A percentile compares a stretch with the other conserved stretches of the same genome.
Conservation (phyloP, 30 jellyfish, hydroid and myxozoan species). For the Cassiopea xamachana region DNA sequence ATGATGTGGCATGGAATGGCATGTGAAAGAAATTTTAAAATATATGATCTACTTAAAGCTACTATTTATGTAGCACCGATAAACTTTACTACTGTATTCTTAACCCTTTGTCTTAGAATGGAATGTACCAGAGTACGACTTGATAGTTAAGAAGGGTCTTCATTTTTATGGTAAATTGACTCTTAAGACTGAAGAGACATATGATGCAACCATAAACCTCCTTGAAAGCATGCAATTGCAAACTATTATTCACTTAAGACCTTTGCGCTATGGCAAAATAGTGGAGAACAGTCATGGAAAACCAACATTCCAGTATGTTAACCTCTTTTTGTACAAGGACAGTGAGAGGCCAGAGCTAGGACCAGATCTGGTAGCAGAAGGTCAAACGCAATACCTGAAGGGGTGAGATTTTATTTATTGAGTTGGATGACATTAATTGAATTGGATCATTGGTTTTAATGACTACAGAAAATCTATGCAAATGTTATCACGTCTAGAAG, state of each 20-base stretch:
- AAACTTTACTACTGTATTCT: no score
- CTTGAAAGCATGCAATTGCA: conserved; percentile 19
- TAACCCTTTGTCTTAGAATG: conserved; percentile 1
- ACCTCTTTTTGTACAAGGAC: conserved; percentile 32
- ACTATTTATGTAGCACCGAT: no score
- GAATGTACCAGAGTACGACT: conserved; percentile 42
- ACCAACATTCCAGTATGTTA: conserved; percentile 22
- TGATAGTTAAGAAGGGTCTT: conserved; percentile 33
- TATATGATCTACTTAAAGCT: no score
- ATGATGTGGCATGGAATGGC: neutral
- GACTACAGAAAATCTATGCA: neutral
- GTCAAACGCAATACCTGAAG: neutral
- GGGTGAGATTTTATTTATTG: neutral
- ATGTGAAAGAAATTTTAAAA: neutral
- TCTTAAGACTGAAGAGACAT: conserved; percentile 18
- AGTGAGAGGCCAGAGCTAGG: conserved; percentile 36
- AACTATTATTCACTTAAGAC: conserved; percentile 2
- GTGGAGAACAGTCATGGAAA: conserved; percentile 7
- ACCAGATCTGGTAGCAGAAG: conserved; percentile 11
- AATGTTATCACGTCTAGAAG: neutral
- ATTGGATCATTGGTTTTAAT: neutral
- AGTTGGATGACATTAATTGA: neutral
- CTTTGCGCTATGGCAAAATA: conserved; percentile 35
- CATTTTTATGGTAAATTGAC: conserved; percentile 50
- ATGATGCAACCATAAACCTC: conserved; percentile 11